These are phyloP conservation scores for Porites rus DNA, from an alignment of 92 coral and sea anemone species.

Conservation along the genomic window DNA sequence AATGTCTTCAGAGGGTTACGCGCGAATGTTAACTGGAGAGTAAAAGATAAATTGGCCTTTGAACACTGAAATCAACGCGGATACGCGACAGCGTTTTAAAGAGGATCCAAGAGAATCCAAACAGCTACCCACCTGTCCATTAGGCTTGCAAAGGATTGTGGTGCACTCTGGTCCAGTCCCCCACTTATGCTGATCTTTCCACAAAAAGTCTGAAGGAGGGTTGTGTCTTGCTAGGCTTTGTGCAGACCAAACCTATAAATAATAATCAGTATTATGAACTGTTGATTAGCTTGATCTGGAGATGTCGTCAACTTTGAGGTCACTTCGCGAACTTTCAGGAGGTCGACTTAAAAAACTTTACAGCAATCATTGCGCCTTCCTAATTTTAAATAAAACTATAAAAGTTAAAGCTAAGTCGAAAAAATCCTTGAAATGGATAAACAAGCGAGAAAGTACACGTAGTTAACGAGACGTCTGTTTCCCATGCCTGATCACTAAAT, in stretches of 20 bases:
- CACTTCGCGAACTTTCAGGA: not conserved
- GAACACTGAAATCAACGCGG: too few species aligned
- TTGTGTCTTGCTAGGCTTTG: slow-evolving; percentile 93
- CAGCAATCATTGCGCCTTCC: not conserved
- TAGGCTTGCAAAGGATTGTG: slow-evolving; percentile 98
- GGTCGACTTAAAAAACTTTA: not conserved
- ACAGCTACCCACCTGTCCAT: slow-evolving; percentile 83
- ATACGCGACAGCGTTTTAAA: too few species aligned
- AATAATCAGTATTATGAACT: not conserved
- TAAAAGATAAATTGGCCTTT: too few species aligned
- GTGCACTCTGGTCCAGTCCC: slow-evolving; percentile 99
- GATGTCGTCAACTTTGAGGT: not conserved
- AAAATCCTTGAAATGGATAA: not conserved
- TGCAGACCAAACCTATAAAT: slow-evolving; percentile 89
- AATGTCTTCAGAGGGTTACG: too few species aligned
- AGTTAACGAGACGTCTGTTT: too few species aligned
- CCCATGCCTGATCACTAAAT: too few species aligned
- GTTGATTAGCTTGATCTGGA: too few species aligned
- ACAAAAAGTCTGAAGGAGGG: slow-evolving; percentile 98
- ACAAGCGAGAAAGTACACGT: not conserved
- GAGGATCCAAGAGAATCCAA: too few species aligned
- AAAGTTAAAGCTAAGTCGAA: too few species aligned
- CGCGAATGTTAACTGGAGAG: too few species aligned
- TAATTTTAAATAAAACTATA: not conserved
- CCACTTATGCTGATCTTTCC: slow-evolving; percentile 99